Conservation (phyloP, 2,797 vertebrate genomes). For the Takifugu ocellatus region DNA sequence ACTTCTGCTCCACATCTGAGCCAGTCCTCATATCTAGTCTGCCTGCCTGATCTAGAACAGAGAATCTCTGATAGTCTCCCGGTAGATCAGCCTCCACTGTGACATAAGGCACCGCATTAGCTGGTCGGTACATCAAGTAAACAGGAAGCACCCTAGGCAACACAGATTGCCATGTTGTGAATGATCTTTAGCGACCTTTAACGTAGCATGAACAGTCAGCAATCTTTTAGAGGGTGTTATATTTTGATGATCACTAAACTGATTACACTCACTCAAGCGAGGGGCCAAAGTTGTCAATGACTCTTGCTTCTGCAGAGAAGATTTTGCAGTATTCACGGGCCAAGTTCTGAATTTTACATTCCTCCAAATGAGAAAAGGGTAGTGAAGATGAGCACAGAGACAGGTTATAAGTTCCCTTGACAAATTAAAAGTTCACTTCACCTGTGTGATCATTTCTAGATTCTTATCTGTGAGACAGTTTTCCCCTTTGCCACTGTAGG, state of each 20-base stretch:
- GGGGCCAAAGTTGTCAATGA: conserved; percentile 79
- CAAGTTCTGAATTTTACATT: conserved; percentile 92
- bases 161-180: conserved; percentile 2
- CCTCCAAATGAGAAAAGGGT: conserved; percentile 67
- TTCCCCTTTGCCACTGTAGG: conserved; percentile 87
- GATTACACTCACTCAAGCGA: conserved; percentile 84
- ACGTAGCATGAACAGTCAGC: background rate
- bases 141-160: conserved; percentile 83
- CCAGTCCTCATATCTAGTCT: conserved; percentile 58
- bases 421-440: conserved; percentile 35
- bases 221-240: background rate
- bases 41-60: conserved; percentile 67
- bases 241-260: conserved; percentile 1
- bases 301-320: conserved; percentile 86
- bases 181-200: background rate
- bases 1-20: conserved; percentile 82
- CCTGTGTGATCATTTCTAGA: conserved; percentile 88
- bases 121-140: conserved; percentile 89
- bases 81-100: conserved; percentile 87
- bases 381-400: conserved; percentile 30
- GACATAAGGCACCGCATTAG: conserved; percentile 87
- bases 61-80: conserved; percentile 77
- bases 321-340: conserved; percentile 96
- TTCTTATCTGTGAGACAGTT: conserved; percentile 85
- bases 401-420: background rate